phyloP scores from a whole-genome alignment of 2,888 invertebrate genomes.

The Myopa tessellatipennis region DNA sequence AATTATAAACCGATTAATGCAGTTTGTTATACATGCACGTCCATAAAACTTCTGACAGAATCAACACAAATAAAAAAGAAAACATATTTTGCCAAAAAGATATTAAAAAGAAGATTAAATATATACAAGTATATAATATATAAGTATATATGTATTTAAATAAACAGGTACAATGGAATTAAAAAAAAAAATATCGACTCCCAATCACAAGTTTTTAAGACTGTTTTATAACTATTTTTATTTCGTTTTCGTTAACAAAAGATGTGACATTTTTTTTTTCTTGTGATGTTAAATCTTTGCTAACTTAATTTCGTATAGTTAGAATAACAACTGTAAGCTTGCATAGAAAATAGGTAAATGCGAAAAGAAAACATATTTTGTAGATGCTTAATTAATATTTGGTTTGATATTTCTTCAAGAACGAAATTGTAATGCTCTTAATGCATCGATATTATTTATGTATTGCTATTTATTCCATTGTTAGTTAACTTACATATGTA shows the following conservation, averaged over 20 bases:
- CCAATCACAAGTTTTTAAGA: conserved; percentile 21
- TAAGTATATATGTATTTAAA: background rate
- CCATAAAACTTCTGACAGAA: conserved; percentile 41
- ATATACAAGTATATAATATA: conserved; percentile 1
- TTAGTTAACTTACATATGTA: no score
- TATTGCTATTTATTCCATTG: no score
- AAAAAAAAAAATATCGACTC: background rate
- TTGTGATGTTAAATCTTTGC: background rate
- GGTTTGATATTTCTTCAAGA: background rate
- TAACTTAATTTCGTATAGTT: background rate
- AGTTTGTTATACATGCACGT: conserved; percentile 49
- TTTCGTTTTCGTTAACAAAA: background rate
- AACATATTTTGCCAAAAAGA: conserved; percentile 31
- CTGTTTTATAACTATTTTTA: conserved; percentile 26
- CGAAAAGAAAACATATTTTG: no score
- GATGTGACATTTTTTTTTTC: no score
- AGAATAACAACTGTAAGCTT: background rate
- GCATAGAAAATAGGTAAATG: no score
- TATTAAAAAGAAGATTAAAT: background rate
- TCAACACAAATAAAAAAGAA: conserved; percentile 19
- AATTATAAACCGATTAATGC: conserved; percentile 44
- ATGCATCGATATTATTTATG: no score
- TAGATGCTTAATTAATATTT: no score
- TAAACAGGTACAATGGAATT: background rate
- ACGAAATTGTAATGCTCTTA: no score